Evolutionary conservation across 1,140 invertebrate genomes (phyloP).

Genomic region (Conus betulinus): DNA sequence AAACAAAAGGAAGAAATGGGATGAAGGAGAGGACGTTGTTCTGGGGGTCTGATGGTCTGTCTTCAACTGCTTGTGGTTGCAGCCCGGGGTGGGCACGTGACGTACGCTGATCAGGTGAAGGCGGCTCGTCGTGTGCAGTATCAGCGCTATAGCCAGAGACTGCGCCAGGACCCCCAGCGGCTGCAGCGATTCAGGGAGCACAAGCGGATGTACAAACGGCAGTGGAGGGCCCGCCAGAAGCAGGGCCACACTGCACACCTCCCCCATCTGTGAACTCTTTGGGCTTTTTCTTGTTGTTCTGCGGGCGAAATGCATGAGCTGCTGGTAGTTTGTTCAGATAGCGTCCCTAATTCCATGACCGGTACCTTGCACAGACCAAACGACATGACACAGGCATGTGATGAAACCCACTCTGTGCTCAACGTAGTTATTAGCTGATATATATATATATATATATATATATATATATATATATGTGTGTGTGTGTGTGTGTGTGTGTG

Average conservation of each 20-base stretch:
- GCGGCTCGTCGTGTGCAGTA: not conserved
- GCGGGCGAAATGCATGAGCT: too few relatives aligned
- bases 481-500: too few relatives aligned
- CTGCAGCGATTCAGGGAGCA: not conserved
- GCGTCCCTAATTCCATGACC: too few relatives aligned
- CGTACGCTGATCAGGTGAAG: not conserved
- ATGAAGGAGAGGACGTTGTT: not conserved
- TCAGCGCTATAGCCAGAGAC: not conserved
- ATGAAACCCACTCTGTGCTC: too few relatives aligned
- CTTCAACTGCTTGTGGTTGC: not conserved
- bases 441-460: too few relatives aligned
- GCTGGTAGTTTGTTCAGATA: too few relatives aligned
- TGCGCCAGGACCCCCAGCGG: not conserved
- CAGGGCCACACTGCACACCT: not conserved
- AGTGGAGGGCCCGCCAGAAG: constrained; percentile 5
- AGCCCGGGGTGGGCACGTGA: not conserved
- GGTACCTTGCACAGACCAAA: too few relatives aligned
- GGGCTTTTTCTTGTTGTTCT: too few relatives aligned
- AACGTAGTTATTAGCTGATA: too few relatives aligned
- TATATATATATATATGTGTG: too few relatives aligned
- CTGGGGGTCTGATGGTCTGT: not conserved
- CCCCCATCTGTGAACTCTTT: too few relatives aligned
- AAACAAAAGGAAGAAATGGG: not conserved
- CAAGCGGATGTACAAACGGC: not conserved
- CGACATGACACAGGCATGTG: too few relatives aligned